These are phyloP conservation scores for Passerculus sandwichensis DNA, from an alignment of 2,797 vertebrate species.

Conservation along the genomic window DNA sequence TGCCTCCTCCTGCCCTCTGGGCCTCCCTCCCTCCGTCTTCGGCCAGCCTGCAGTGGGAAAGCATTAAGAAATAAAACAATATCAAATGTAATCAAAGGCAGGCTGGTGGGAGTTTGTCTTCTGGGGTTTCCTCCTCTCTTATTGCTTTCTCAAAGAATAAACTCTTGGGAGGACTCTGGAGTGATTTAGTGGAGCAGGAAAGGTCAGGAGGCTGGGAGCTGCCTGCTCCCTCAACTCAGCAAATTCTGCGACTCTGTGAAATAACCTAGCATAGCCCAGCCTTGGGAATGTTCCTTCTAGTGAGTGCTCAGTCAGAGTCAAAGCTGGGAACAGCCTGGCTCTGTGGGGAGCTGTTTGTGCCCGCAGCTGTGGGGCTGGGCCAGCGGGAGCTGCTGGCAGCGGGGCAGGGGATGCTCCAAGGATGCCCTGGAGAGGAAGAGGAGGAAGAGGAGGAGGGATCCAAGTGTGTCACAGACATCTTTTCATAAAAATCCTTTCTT, in stretches of 20 bases:
- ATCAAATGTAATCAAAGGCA: constrained; percentile 7
- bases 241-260: neutral
- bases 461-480: no score
- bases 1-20: neutral
- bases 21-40: neutral
- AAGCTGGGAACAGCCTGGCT: neutral
- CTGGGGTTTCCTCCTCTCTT: constrained; percentile 43
- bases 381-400: no score
- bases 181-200: constrained; percentile 19
- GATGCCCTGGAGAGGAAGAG: neutral
- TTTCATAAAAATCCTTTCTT: no score
- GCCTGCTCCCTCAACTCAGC: neutral
- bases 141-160: constrained; percentile 47
- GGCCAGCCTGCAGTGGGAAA: neutral
- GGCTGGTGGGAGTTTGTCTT: constrained; percentile 35
- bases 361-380: neutral
- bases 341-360: neutral
- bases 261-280: neutral
- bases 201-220: neutral
- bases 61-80: neutral
- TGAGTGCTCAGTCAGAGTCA: neutral
- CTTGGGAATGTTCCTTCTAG: constrained; percentile 1
- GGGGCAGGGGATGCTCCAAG: neutral
- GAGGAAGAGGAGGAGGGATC: neutral
- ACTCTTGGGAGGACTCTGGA: neutral